These are phyloP conservation scores for Chauna torquata DNA, from an alignment of 2,113 vertebrate genomes.

Conservation along the genomic window DNA sequence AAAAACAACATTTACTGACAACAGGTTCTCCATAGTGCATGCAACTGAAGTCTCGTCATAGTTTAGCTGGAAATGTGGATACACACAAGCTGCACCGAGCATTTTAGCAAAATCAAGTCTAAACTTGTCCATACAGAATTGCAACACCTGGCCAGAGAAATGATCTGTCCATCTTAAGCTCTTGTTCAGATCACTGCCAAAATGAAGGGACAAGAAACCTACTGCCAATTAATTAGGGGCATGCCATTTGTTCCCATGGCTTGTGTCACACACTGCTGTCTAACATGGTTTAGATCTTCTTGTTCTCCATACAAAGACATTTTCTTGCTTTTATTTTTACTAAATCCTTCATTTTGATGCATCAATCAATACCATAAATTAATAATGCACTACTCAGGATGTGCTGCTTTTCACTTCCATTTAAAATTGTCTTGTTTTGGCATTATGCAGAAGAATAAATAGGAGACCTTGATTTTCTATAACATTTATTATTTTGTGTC, in stretches of 20 bases:
- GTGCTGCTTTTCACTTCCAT: slow-evolving; percentile 11
- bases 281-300: background rate
- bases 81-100: background rate
- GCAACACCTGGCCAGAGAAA: background rate
- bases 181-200: background rate
- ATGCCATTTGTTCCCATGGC: background rate
- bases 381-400: background rate
- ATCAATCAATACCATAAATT: slow-evolving; percentile 17
- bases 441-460: slow-evolving; percentile 23
- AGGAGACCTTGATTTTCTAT: slow-evolving; percentile 45
- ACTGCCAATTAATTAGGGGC: background rate
- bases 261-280: background rate
- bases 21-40: background rate
- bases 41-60: background rate
- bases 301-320: background rate
- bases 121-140: background rate
- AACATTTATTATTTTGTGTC: slow-evolving; percentile 10
- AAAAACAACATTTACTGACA: background rate
- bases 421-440: slow-evolving; percentile 18
- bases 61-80: background rate
- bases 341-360: slow-evolving; percentile 22
- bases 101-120: background rate
- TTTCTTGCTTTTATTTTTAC: background rate
- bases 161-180: background rate
- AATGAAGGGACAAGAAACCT: background rate